Base-by-base conservation (phyloP, 2,888 invertebrate genomes). In the Lampropteryx suffumata region DNA sequence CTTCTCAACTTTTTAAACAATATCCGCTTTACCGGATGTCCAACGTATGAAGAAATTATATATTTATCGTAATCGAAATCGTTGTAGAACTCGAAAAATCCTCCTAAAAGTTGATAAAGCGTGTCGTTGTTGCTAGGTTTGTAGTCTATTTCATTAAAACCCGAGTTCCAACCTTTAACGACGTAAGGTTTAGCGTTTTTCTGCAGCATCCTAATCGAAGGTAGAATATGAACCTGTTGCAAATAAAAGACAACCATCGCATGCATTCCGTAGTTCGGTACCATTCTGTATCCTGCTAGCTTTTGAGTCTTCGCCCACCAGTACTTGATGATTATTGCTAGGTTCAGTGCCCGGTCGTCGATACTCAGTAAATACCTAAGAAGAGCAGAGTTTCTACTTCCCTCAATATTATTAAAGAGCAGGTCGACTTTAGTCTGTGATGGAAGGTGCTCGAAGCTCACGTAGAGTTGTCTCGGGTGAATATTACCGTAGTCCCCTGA, bases 31-130 rank as follows among this genome's bases (percentile, higher is more conserved):
- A 54, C 46, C 1, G 49, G 37, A 10, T 13, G 2, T 3, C 37
- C 49, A 1, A 37, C 9, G 33, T 33, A 50, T 0, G 50, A 7
- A 1, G 43, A 47, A 17, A 55, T 35, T 5, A 55, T 21, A 10
- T 14, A 26, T 9, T 43, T 30, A 10, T 50, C 13, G n/a, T 12
- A 54, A 28, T 54, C 42, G 8, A 47, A 48, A 32, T 58, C 49
- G 37, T 52, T 40, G 57, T 59, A 62, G 57, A 65, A 70, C 55
- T 41, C 45, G 59, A 69, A 69, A 55, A 62, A 62, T 6, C 61
- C 65, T 29, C 56, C 55, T 29, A 60, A 53, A 55, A 54, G 34
- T n/a, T 46, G 27, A 17, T 46, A 43, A 4, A 55, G 39, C 8
- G 54, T 12, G 0, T 14, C 35, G 7, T 50, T 43, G 12, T 43